phyloP scores from a whole-genome alignment of 2,888 invertebrate genomes.

The Drosophila sordidula region DNA sequence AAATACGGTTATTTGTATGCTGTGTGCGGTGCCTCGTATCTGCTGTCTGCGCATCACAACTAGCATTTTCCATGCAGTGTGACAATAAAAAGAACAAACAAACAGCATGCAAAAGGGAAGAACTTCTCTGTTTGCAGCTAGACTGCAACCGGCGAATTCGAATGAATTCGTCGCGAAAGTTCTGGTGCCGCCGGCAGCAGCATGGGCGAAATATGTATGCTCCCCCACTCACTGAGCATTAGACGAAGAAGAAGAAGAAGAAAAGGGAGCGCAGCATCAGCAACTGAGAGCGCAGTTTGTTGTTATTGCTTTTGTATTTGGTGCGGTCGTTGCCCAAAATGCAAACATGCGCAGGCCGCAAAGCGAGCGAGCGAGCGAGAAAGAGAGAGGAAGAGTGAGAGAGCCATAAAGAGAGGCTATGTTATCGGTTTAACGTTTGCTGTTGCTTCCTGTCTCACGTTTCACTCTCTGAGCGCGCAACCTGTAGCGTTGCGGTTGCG shows the following conservation, averaged over 20 bases:
- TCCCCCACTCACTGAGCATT: conserved; percentile 28
- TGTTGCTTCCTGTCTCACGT: conserved; percentile 42
- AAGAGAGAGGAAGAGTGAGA: conserved; percentile 1
- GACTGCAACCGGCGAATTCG: conserved; percentile 25
- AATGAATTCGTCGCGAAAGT: conserved; percentile 48
- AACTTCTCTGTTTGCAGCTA: conserved; percentile 15
- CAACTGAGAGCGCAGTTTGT: conserved; percentile 28
- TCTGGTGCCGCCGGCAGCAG: conserved; percentile 38
- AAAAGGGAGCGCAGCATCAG: background rate
- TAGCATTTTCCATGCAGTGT: conserved; percentile 46
- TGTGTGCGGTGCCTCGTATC: conserved; percentile 24
- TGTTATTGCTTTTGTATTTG: conserved; percentile 33
- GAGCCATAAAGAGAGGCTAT: conserved; percentile 9
- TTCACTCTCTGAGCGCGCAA: conserved; percentile 59
- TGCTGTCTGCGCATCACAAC: conserved; percentile 43
- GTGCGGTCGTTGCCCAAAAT: conserved; percentile 62
- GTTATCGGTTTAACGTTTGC: conserved; percentile 66
- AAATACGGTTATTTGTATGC: conserved; percentile 17
- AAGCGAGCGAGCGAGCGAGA: conserved; percentile 5
- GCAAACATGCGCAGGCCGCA: conserved; percentile 62
- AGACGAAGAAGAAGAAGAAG: conserved; percentile 9
- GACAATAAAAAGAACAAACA: conserved; percentile 27
- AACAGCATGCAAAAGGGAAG: conserved; percentile 20
- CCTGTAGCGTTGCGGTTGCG: conserved; percentile 61
- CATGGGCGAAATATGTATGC: conserved; percentile 31